phyloP scores from a whole-genome alignment of 2,113 vertebrate genomes.

The Amblyopsis rosae region DNA sequence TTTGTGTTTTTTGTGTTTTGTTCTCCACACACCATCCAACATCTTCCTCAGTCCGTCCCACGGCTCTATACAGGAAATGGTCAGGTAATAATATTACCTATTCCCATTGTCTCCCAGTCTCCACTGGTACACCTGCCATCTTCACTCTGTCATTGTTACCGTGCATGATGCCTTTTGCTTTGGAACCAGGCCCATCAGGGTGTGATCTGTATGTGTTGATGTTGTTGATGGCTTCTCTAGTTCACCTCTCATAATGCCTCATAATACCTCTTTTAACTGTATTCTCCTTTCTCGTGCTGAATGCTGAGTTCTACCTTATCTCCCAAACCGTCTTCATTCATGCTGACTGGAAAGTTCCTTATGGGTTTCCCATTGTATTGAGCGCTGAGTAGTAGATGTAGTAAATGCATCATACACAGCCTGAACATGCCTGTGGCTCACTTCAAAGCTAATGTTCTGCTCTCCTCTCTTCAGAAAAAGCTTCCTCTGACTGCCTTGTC shows the following conservation, averaged over 20 bases:
- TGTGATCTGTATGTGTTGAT: constrained; percentile 13
- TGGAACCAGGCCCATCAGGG: constrained; percentile 36
- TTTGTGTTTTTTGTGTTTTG: constrained; percentile 58
- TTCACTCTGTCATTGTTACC: constrained; percentile 27
- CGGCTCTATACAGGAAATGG: constrained; percentile 79
- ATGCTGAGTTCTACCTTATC: constrained; percentile 33
- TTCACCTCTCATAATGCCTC: constrained; percentile 16
- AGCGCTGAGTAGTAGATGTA: not conserved
- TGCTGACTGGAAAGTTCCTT: constrained; percentile 47
- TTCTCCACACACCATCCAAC: constrained; percentile 48
- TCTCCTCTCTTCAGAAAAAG: constrained; percentile 83
- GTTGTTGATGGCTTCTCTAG: constrained; percentile 27
- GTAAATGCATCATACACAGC: not conserved
- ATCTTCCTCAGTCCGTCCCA: constrained; percentile 71
- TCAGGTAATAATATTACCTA: constrained; percentile 67
- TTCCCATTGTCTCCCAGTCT: constrained; percentile 40
- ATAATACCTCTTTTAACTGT: constrained; percentile 32
- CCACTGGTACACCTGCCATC: constrained; percentile 51
- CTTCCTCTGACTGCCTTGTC: constrained; percentile 90
- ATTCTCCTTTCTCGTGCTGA: constrained; percentile 39
- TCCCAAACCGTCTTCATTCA: constrained; percentile 40
- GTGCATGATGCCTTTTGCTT: constrained; percentile 55
- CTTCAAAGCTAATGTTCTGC: constrained; percentile 21
- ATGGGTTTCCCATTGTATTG: constrained; percentile 49
- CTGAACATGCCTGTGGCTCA: not conserved